These are phyloP conservation scores for Agelaius tricolor DNA, from an alignment of 2,113 vertebrate species.

Conservation along the genomic window DNA sequence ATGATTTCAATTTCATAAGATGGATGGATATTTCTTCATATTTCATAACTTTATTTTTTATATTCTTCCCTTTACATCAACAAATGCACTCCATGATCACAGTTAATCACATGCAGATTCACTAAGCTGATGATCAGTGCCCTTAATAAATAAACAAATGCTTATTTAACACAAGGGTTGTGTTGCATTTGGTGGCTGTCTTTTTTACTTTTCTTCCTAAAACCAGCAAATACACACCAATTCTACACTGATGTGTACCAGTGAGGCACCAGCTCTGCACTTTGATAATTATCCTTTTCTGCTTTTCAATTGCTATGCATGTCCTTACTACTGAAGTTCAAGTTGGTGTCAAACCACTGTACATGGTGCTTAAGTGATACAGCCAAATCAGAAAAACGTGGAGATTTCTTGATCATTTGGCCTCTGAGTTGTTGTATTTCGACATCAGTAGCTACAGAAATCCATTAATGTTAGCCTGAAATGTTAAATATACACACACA, in stretches of 20 bases:
- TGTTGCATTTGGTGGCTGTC: not conserved
- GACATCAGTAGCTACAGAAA: conserved; percentile 15
- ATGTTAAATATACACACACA: not conserved
- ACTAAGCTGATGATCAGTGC: not conserved
- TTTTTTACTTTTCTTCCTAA: not conserved
- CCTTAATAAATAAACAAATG: not conserved
- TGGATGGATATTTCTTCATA: not conserved
- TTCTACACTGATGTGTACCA: not conserved
- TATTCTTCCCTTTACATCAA: not conserved
- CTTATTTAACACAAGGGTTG: not conserved
- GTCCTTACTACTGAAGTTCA: not conserved
- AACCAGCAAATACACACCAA: not conserved
- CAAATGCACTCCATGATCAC: not conserved
- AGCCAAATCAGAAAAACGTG: not conserved
- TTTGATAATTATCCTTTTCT: not conserved
- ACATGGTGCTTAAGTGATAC: not conserved
- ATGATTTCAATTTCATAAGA: not conserved
- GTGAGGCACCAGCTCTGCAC: not conserved
- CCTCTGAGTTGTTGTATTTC: not conserved
- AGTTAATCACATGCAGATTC: not conserved
- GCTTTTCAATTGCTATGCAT: not conserved
- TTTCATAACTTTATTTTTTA: not conserved
- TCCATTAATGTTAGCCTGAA: not conserved
- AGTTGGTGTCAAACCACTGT: not conserved
- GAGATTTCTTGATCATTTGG: not conserved